Evolutionary conservation across 35 echinoderm and acorn worm genomes (phyloP).

Genomic region (Lytechinus pictus): DNA sequence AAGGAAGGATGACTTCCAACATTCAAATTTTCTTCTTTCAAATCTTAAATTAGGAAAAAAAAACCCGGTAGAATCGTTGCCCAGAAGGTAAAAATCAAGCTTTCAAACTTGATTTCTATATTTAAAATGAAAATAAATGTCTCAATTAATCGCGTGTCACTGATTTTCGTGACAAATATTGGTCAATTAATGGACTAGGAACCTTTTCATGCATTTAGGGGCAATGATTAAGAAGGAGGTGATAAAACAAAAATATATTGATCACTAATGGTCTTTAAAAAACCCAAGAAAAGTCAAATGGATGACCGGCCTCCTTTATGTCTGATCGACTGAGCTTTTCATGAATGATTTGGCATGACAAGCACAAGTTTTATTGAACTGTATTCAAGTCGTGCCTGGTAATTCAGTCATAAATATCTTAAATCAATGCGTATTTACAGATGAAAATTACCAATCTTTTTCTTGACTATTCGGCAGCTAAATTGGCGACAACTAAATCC

Average conservation of each 20-base stretch:
- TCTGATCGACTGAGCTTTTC: background rate
- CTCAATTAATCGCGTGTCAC: background rate
- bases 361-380: background rate
- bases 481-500: too few relatives aligned
- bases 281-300: background rate
- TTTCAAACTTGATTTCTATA: background rate
- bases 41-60: too few relatives aligned
- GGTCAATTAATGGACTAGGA: background rate
- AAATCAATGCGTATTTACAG: too few relatives aligned
- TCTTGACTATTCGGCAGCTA: too few relatives aligned
- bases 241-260: background rate
- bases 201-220: background rate
- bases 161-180: background rate
- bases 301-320: background rate
- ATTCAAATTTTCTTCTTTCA: too few relatives aligned
- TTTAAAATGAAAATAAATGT: background rate
- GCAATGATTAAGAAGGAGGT: background rate
- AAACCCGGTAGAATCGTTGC: background rate
- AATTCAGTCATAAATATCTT: background rate
- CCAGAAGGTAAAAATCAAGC: background rate
- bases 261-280: background rate
- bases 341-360: background rate
- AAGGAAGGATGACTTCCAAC: too few relatives aligned
- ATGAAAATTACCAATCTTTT: too few relatives aligned
- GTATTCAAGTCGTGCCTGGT: background rate